phyloP scores from a whole-genome alignment of 2,113 vertebrate species.

The Nerophis ophidion region DNA sequence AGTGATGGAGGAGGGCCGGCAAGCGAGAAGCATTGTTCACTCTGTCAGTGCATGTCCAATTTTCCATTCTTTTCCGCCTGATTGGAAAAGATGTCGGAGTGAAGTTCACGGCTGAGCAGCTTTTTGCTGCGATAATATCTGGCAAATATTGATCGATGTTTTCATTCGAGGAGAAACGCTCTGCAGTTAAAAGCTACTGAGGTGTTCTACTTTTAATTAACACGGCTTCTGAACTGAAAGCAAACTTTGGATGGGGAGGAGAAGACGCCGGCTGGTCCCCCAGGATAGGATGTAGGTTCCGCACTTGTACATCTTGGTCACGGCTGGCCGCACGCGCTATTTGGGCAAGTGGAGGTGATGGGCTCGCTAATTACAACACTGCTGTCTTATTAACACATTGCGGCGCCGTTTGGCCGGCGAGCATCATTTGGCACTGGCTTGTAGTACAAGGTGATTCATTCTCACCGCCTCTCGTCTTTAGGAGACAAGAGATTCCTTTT shows the following conservation, averaged over 20 bases:
- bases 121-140: conserved; percentile 33
- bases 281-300: conserved; percentile 36
- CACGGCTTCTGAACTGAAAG: neutral
- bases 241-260: no score
- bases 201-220: conserved; percentile 12
- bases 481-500: no score
- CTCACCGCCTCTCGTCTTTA: no score
- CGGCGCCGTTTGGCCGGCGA: conserved; percentile 46
- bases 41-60: conserved; percentile 33
- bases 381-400: conserved; percentile 53
- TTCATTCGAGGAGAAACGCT: conserved; percentile 32
- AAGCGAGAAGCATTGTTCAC: no score
- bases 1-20: no score
- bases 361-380: conserved; percentile 58
- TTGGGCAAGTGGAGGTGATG: conserved; percentile 55
- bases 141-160: conserved; percentile 46
- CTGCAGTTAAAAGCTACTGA: conserved; percentile 22
- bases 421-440: conserved; percentile 45
- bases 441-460: no score
- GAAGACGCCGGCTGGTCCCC: conserved; percentile 40
- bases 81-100: conserved; percentile 39
- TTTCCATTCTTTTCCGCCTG: conserved; percentile 35
- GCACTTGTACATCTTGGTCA: conserved; percentile 42
- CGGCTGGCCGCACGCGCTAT: conserved; percentile 32
- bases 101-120: conserved; percentile 23